phyloP scores from a whole-genome alignment of 1,140 invertebrate genomes.

The Drosophila kurseongensis region DNA sequence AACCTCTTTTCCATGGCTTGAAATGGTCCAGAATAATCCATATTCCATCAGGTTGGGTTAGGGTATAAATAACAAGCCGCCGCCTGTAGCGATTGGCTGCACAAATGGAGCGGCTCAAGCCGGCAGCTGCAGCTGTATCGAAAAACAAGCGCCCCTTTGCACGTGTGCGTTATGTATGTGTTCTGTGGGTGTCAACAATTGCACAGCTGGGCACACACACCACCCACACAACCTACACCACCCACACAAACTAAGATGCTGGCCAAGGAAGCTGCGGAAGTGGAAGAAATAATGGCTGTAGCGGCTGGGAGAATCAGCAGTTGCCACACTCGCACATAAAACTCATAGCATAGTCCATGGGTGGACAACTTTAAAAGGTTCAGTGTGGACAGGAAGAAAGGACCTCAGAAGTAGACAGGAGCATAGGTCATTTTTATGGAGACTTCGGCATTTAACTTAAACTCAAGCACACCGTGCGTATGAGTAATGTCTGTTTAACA shows the following conservation, averaged over 20 bases:
- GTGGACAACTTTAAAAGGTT: slow-evolving; percentile 62
- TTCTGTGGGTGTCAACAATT: slow-evolving; percentile 75
- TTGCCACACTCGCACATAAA: slow-evolving; percentile 40
- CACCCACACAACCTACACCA: not conserved
- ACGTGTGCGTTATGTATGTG: slow-evolving; percentile 27
- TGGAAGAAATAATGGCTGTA: slow-evolving; percentile 64
- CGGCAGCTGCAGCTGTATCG: slow-evolving; percentile 53
- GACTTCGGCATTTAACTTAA: slow-evolving; percentile 36
- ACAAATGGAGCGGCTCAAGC: slow-evolving; percentile 67
- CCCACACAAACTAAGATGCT: slow-evolving; percentile 53
- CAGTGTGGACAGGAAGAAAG: not conserved
- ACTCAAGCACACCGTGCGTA: slow-evolving; percentile 50
- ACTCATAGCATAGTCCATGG: slow-evolving; percentile 10
- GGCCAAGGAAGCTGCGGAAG: slow-evolving; percentile 33
- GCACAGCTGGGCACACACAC: slow-evolving; percentile 62
- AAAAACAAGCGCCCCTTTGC: slow-evolving; percentile 7
- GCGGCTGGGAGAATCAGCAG: slow-evolving; percentile 52
- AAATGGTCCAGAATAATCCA: slow-evolving; percentile 1
- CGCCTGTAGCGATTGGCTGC: slow-evolving; percentile 51
- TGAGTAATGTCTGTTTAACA: slow-evolving; percentile 64
- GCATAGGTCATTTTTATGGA: slow-evolving; percentile 24
- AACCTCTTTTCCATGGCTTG: not conserved
- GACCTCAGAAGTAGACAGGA: not conserved
- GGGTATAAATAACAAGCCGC: slow-evolving; percentile 27
- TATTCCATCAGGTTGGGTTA: slow-evolving; percentile 20